Base-by-base conservation (phyloP, 2,888 invertebrate genomes). In the Lathronympha strigana region DNA sequence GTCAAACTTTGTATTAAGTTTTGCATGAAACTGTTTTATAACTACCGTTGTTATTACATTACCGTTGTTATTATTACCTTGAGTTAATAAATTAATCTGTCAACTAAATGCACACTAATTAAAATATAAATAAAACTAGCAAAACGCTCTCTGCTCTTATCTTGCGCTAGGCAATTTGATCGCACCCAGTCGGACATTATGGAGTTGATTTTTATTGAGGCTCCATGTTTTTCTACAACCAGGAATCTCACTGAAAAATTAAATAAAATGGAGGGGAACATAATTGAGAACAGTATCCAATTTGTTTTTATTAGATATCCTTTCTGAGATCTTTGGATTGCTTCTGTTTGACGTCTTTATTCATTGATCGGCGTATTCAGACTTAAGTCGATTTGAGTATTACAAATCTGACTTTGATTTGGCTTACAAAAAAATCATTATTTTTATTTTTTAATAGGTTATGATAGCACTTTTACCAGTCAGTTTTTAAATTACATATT, bases 161-260 rank as follows among this genome's bases (percentile, higher is more conserved):
- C 69, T 74, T 70, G 38, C 0, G 43, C 61, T 71, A 50, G 71
- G 71, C 76, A 79, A 76, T 76, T 78, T 77, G 83, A 84, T 82
- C 82, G 78, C 72, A 72, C 74, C 71, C 71, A 74, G 76, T 75
- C 78, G 72, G 76, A 79, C 79, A 73, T 76, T 80, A 74, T 75
- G 73, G 77, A 80, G 80, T 81, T 82, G 83, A 82, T 84, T 86
- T 83, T 83, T 84, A 85, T 83, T 82, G 83, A 78, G 71, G 71
- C 69, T 67, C 69, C 72, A 77, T 79, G 75, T 83, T 78, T 80
- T 74, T 72, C 70, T n/a, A n/a, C 69, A 43, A 45, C 55, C 63
- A 63, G 40, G n/a, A n/a, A 54, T 53, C 45, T 47, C 38, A 66
- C 64, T 54, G 64, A 60, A 66, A 66, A 66, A 66, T 66, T 60